These are phyloP conservation scores for Dasyurus viverrinus DNA, from an alignment of 2,113 vertebrate genomes.

Conservation along the genomic window DNA sequence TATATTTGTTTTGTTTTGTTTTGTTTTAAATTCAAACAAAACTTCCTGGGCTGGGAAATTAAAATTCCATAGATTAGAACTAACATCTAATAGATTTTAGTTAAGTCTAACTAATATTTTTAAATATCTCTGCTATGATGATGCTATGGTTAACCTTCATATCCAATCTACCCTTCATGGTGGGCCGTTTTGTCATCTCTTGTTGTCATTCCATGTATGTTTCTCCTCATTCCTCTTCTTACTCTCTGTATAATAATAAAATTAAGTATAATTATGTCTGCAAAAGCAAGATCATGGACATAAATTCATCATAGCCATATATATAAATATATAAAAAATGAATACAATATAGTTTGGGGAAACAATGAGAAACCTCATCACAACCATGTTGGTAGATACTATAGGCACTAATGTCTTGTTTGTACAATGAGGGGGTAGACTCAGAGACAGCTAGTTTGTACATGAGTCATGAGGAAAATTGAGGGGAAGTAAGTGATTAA, in stretches of 20 bases:
- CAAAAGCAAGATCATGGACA: not conserved
- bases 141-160: too few species aligned
- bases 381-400: not conserved
- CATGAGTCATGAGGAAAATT: not conserved
- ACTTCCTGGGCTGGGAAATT: too few species aligned
- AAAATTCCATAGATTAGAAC: too few species aligned
- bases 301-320: not conserved
- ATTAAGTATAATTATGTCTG: not conserved
- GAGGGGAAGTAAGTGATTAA: not conserved
- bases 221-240: not conserved
- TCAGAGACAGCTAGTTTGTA: not conserved
- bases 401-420: not conserved
- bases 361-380: not conserved
- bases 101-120: too few species aligned
- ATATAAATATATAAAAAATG: not conserved
- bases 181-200: not conserved
- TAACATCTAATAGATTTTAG: too few species aligned
- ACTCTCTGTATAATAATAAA: not conserved
- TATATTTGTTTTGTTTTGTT: too few species aligned
- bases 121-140: too few species aligned
- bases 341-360: not conserved
- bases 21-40: too few species aligned
- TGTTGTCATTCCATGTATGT: not conserved
- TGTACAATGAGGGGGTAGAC: not conserved
- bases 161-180: too few species aligned